These are phyloP conservation scores for Centropus bengalensis DNA, from an alignment of 2,113 vertebrate genomes.

Conservation along the genomic window DNA sequence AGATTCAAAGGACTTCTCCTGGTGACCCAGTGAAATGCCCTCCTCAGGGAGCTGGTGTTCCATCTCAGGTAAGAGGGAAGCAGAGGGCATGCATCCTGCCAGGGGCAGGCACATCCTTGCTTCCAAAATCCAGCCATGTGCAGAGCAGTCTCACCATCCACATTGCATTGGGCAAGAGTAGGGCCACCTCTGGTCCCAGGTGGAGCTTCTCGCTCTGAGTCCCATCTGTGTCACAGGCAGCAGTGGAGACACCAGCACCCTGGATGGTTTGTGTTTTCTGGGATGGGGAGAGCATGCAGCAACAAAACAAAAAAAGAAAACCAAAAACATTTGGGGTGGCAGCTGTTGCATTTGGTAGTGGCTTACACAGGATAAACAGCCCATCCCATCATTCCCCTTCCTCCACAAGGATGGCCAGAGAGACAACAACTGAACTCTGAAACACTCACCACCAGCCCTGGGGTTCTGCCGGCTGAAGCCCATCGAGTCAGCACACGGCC, in stretches of 20 bases:
- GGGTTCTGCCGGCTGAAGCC: neutral
- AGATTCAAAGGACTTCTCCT: neutral
- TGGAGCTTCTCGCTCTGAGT: neutral
- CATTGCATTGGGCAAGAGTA: neutral
- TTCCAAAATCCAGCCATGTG: neutral
- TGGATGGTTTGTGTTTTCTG: neutral
- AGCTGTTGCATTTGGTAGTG: neutral
- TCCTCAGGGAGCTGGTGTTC: fast-evolving
- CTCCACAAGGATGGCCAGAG: fast-evolving
- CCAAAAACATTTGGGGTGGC: neutral
- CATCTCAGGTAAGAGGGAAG: neutral
- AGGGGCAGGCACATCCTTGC: neutral
- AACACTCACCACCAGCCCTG: neutral
- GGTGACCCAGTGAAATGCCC: neutral
- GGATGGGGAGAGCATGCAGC: neutral
- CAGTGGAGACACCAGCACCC: neutral
- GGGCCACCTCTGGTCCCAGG: neutral
- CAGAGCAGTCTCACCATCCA: neutral
- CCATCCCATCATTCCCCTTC: fast-evolving
- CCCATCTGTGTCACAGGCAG: neutral
- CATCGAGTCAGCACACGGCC: fast-evolving
- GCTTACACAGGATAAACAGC: neutral
- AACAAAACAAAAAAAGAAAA: neutral
- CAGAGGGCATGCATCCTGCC: neutral
- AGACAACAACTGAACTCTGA: neutral